Percentiles rank a stretch among this genome's conserved stretches.
phyloP scores from a whole-genome alignment of 2,797 vertebrate species.

The Salarias fasciatus region DNA sequence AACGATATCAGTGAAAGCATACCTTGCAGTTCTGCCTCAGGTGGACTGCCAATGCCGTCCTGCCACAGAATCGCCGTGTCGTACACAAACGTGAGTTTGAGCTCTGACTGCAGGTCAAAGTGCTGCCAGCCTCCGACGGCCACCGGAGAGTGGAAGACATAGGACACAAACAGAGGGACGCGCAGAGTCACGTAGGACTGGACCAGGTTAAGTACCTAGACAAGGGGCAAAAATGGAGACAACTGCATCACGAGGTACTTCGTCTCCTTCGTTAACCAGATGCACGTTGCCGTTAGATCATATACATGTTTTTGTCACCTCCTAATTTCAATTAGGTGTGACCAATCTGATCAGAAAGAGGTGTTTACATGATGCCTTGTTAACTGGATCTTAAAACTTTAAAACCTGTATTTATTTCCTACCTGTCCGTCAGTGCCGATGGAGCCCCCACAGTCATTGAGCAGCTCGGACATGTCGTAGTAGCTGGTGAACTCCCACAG shows the following conservation, averaged over 20 bases:
- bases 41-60: slow-evolving; percentile 86
- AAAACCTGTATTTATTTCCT: neutral
- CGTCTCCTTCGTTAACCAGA: too few species aligned
- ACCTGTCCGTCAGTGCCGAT: slow-evolving; percentile 89
- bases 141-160: slow-evolving; percentile 87
- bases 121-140: slow-evolving; percentile 87
- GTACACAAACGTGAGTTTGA: slow-evolving; percentile 88
- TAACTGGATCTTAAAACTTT: too few species aligned
- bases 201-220: slow-evolving; percentile 87
- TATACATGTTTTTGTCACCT: too few species aligned
- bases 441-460: slow-evolving; percentile 86
- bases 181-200: slow-evolving; percentile 87
- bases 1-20: neutral
- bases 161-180: slow-evolving; percentile 86
- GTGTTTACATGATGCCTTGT: too few species aligned
- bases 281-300: too few species aligned
- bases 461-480: slow-evolving; percentile 87
- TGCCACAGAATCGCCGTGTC: slow-evolving; percentile 89
- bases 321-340: too few species aligned
- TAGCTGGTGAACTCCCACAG: slow-evolving; percentile 90
- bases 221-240: neutral
- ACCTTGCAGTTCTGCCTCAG: slow-evolving; percentile 88
- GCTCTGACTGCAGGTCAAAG: slow-evolving; percentile 88
- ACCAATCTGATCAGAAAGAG: too few species aligned
- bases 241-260: too few species aligned